These are phyloP conservation scores for Amphiprion percula DNA, from an alignment of 2,113 vertebrate species.

Conservation along the genomic window DNA sequence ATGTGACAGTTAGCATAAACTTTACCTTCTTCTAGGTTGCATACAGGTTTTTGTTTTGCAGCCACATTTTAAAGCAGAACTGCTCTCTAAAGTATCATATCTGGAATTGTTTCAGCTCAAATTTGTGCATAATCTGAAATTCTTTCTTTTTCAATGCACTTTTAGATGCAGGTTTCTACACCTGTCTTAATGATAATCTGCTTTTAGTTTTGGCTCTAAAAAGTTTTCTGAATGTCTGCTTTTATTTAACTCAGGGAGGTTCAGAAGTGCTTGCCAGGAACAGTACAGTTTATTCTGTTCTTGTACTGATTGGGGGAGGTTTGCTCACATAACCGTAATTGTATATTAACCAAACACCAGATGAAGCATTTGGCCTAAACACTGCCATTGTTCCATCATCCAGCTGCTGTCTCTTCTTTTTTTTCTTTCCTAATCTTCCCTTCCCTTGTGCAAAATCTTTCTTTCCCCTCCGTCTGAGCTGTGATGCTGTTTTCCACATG, in stretches of 20 bases:
- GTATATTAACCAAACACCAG: slow-evolving; percentile 5
- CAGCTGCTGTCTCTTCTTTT: slow-evolving; percentile 32
- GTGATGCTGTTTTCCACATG: slow-evolving; percentile 33
- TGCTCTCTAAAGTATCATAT: too few relatives aligned
- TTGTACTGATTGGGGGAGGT: slow-evolving; percentile 1
- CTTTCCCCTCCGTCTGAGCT: slow-evolving; percentile 46
- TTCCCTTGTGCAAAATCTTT: slow-evolving; percentile 18
- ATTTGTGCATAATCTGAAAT: too few relatives aligned
- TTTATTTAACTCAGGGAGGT: not conserved
- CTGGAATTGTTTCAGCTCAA: too few relatives aligned
- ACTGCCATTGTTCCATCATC: slow-evolving; percentile 11
- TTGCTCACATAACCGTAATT: slow-evolving; percentile 7
- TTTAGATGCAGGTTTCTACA: too few relatives aligned
- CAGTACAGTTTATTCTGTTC: slow-evolving; percentile 4
- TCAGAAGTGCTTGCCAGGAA: not conserved
- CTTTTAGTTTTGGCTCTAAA: not conserved
- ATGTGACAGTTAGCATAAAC: too few relatives aligned
- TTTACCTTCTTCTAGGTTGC: too few relatives aligned
- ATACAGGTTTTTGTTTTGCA: slow-evolving; percentile 10
- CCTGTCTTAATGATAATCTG: too few relatives aligned
- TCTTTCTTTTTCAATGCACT: too few relatives aligned
- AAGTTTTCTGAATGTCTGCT: not conserved
- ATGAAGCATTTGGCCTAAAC: slow-evolving; percentile 11
- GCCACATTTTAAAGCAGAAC: not conserved
- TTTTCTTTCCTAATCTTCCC: slow-evolving; percentile 2